Evolutionary conservation across 2,797 vertebrate genomes (phyloP).

Genomic region (Acrocephalus scirpaceus): DNA sequence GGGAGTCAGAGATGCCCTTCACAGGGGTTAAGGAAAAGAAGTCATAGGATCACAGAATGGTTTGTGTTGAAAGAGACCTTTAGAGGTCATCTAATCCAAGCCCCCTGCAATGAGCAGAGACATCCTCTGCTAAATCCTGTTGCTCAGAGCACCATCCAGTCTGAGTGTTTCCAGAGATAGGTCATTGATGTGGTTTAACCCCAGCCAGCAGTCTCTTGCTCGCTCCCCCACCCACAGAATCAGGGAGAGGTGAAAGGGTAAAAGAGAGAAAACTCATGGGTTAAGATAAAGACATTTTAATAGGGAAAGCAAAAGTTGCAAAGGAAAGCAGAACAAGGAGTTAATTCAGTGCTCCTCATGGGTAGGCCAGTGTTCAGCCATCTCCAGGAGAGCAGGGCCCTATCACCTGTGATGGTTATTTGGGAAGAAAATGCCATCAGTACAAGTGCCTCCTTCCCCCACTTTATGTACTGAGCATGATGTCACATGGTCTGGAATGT

Average conservation of each 20-base stretch:
- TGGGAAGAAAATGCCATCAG: neutral
- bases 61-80: neutral
- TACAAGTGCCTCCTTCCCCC: neutral
- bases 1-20: neutral
- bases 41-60: neutral
- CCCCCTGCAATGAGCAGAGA: neutral
- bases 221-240: neutral
- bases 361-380: neutral
- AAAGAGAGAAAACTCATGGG: fast-evolving
- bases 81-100: neutral
- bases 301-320: neutral
- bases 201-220: neutral
- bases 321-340: neutral
- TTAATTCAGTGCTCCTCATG: neutral
- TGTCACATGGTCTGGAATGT: neutral
- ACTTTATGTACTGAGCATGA: too few species aligned
- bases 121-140: neutral
- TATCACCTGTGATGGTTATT: neutral
- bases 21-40: neutral
- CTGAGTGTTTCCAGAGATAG: neutral
- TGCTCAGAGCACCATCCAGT: neutral
- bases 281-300: neutral
- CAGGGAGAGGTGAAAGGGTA: neutral
- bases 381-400: neutral
- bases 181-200: neutral